Percentiles rank a stretch among this genome's conserved stretches.
Evolutionary conservation across 2,888 invertebrate genomes (phyloP).

Genomic region (Drosophila multiciliata): DNA sequence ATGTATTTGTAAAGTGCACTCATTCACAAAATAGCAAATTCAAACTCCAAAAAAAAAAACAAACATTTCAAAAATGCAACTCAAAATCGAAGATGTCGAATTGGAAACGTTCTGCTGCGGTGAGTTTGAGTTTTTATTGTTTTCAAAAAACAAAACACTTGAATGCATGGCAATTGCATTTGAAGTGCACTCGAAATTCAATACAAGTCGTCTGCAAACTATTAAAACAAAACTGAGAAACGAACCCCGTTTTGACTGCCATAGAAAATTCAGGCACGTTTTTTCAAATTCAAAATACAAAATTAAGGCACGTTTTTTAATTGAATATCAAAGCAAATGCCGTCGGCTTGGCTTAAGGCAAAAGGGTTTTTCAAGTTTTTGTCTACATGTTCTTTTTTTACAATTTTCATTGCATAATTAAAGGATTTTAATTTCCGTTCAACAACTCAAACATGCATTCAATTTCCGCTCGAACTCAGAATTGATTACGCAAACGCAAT

Average conservation of each 20-base stretch:
- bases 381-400: slow-evolving; percentile 1
- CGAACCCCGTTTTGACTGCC: slow-evolving; percentile 3
- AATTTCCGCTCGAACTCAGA: slow-evolving; percentile 54
- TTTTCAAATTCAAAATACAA: neutral
- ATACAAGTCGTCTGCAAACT: slow-evolving; percentile 21
- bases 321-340: slow-evolving; percentile 42
- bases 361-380: slow-evolving; percentile 17
- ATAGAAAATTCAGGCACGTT: slow-evolving; percentile 21
- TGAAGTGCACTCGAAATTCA: slow-evolving; percentile 42
- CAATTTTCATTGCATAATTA: slow-evolving; percentile 36
- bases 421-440: slow-evolving; percentile 68
- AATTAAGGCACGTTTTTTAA: slow-evolving; percentile 25
- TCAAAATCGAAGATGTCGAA: slow-evolving; percentile 82
- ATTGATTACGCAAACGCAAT: slow-evolving; percentile 22
- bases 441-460: slow-evolving; percentile 40
- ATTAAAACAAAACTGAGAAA: slow-evolving; percentile 29
- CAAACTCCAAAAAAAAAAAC: neutral
- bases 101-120: slow-evolving; percentile 84
- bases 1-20: slow-evolving; percentile 23
- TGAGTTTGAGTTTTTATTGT: slow-evolving; percentile 63
- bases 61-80: slow-evolving; percentile 49
- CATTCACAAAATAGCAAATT: neutral
- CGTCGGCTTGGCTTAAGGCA: slow-evolving; percentile 15
- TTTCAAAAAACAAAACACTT: slow-evolving; percentile 19
- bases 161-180: slow-evolving; percentile 9